Evolutionary conservation across 1,140 invertebrate genomes (phyloP).

Genomic region (Zaprionus africanus): DNA sequence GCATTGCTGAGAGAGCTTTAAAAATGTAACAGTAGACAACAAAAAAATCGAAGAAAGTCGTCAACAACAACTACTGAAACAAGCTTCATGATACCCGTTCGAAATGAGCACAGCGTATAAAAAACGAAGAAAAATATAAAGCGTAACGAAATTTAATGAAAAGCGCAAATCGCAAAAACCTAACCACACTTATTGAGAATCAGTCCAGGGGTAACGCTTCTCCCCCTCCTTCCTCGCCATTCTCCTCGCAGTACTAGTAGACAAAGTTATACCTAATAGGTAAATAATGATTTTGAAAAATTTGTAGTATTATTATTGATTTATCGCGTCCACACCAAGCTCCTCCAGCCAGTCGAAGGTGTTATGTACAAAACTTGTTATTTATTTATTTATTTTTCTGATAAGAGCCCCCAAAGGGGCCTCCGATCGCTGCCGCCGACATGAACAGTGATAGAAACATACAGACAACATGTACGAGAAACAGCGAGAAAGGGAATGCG

Average conservation of each 20-base stretch:
- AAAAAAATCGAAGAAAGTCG: conserved; percentile 79
- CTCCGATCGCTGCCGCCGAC: conserved; percentile 27
- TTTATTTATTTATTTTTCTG: conserved; percentile 80
- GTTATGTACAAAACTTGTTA: conserved; percentile 68
- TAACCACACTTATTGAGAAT: conserved; percentile 70
- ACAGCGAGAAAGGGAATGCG: not conserved
- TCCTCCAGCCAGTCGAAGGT: conserved; percentile 47
- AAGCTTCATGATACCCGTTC: conserved; percentile 62
- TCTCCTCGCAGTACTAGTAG: conserved; percentile 1
- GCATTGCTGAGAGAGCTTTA: conserved; percentile 66
- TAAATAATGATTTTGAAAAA: conserved; percentile 64
- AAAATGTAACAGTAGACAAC: conserved; percentile 75
- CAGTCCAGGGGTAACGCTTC: conserved; percentile 20
- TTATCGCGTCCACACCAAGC: conserved; percentile 57
- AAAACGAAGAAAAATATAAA: conserved; percentile 45
- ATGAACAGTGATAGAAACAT: conserved; percentile 1
- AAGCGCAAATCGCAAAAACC: conserved; percentile 70
- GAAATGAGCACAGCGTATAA: conserved; percentile 69
- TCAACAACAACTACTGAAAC: conserved; percentile 56
- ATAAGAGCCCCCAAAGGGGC: conserved; percentile 48
- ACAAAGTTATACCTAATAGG: conserved; percentile 49
- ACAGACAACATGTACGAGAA: not conserved
- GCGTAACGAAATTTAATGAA: conserved; percentile 76
- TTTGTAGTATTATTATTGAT: conserved; percentile 72
- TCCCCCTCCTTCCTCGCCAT: not conserved